Base-by-base conservation (phyloP, 2,113 vertebrate species). In the Sander lucioperca region DNA sequence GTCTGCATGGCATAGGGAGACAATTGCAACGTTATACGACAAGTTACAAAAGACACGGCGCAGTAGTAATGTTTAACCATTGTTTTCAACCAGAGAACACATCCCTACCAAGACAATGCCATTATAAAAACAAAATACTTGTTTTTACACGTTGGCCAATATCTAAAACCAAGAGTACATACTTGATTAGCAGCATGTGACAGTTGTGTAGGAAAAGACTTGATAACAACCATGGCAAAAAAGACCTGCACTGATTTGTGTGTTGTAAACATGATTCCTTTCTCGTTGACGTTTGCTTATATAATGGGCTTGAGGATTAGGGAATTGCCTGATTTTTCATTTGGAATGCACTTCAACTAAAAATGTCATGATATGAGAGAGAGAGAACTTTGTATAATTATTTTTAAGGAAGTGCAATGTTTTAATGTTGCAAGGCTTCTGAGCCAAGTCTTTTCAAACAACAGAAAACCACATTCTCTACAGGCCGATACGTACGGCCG, bases 1-100 rank as follows among this genome's bases (percentile, higher is more conserved):
- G 94, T 91, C 97, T 98, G 80, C 82, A 75, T 21, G 14, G 57
- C 73, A 86, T 1, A 50, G 2, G 6, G 18, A 68, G n/a, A 23
- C 64, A 71, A 23, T 2, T 66, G 19, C 4, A 56, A 7, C 5
- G 16, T 58, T 14, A 67, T 6, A 45, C 0, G 0, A 54, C 11
- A 27, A 59, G 15, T 70, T n/a, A 62, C 7, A 79, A 39, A 45
- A 78, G 33, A 12, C 3, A 67, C 5, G n/a, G 27, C 21, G 12
- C 19, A 67, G 33, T 9, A 50, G 13, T 6, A 43, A 53, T 18
- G 61, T 27, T 33, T 67, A 36, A 48, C 50, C 57, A 27, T 11
- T 13, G 58, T 64, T 15, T 18, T 27, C 1, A 64, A 36, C 48
- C 18, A 33, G 6, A 5, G 18, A 64, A 43, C 13, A 74, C 19